Conservation (phyloP, 2,797 vertebrate species). For the Schizopygopsis malacanthus region DNA sequence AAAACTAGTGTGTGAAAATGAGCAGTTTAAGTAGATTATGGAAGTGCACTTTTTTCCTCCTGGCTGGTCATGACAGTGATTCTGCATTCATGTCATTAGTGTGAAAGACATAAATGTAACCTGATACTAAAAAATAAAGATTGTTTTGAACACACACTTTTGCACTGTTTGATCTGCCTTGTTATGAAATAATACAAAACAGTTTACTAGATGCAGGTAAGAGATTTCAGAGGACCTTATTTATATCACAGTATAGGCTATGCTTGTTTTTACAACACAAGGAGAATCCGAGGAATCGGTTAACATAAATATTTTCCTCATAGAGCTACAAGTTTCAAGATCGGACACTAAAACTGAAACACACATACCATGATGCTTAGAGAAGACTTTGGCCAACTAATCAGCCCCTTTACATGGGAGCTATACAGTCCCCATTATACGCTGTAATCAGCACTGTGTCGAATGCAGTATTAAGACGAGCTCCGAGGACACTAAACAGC, state of each 20-base stretch:
- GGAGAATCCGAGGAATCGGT: not conserved
- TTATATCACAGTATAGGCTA: not conserved
- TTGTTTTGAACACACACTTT: not conserved
- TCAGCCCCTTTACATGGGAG: not conserved
- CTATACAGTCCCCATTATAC: not conserved
- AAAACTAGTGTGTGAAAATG: not conserved
- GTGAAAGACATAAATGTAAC: not conserved
- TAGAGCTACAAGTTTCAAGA: not conserved
- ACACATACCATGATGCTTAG: not conserved
- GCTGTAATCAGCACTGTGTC: not conserved
- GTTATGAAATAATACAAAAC: not conserved
- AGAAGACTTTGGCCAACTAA: not conserved
- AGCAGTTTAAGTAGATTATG: not conserved
- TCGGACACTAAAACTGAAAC: not conserved
- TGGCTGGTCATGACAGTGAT: not conserved
- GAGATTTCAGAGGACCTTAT: not conserved
- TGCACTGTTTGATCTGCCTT: not conserved
- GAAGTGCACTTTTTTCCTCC: not conserved
- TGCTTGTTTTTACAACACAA: not conserved
- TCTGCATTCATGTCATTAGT: not conserved
- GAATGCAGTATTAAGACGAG: not conserved
- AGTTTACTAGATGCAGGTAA: not conserved
- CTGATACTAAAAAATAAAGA: constrained; percentile 4
- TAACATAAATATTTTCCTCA: not conserved
- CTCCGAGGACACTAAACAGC: not conserved